Evolutionary conservation across 1,140 invertebrate genomes (phyloP).

Genomic region (Arctopsyche grandis): DNA sequence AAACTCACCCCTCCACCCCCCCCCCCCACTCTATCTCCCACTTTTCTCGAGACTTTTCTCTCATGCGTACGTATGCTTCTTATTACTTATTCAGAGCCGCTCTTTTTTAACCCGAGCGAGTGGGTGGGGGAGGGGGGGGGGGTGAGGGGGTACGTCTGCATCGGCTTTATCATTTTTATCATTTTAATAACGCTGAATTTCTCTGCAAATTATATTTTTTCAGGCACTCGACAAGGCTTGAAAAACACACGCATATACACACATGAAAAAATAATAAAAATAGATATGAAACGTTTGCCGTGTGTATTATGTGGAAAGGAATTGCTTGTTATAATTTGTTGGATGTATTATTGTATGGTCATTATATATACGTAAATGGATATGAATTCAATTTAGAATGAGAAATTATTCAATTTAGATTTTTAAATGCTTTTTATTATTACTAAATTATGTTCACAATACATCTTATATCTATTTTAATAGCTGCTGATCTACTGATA

Average conservation of each 20-base stretch:
- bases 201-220: conserved; percentile 3
- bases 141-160: not conserved
- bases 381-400: no score
- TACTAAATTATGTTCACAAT: no score
- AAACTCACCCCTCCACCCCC: not conserved
- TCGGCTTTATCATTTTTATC: not conserved
- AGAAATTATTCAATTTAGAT: no score
- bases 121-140: no score
- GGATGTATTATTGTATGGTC: no score
- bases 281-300: not conserved
- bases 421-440: no score
- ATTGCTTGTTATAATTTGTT: no score
- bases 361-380: no score
- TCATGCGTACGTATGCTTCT: not conserved
- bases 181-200: conserved; percentile 17
- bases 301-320: not conserved
- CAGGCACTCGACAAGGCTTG: not conserved
- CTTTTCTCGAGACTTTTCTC: conserved; percentile 23
- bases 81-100: conserved; percentile 15
- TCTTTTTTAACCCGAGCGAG: not conserved
- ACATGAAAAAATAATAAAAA: no score
- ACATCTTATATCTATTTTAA: no score
- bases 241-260: not conserved
- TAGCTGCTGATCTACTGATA: no score
- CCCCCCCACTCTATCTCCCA: not conserved